A percentile compares a stretch with the other conserved stretches of the same genome.
Conservation (phyloP, 1,140 invertebrate genomes). For the Drosophila kanapiae region DNA sequence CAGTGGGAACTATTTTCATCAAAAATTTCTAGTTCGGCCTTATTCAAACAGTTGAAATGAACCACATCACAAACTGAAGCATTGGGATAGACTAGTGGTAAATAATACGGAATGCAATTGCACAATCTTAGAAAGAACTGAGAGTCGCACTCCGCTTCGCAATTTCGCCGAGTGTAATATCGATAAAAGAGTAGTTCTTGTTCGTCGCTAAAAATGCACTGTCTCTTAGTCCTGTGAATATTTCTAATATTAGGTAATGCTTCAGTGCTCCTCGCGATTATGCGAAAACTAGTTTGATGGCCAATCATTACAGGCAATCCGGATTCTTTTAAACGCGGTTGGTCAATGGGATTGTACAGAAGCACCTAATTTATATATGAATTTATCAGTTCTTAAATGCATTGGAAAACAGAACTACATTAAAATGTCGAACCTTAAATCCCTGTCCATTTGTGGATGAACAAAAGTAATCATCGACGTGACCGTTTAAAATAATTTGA, state of each 20-base stretch:
- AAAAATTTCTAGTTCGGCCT: constrained; percentile 46
- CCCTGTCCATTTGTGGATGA: constrained; percentile 91
- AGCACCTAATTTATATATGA: constrained; percentile 50
- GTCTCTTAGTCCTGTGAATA: constrained; percentile 59
- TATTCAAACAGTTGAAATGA: constrained; percentile 57
- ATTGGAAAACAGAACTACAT: neutral
- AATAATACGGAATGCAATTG: constrained; percentile 89
- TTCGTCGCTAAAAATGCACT: constrained; percentile 78
- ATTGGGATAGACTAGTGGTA: constrained; percentile 86
- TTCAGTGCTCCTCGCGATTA: constrained; percentile 63
- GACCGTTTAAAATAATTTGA: constrained; percentile 89
- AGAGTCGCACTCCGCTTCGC: constrained; percentile 90
- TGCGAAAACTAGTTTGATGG: constrained; percentile 63
- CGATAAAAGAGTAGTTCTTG: constrained; percentile 65
- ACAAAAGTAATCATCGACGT: constrained; percentile 91
- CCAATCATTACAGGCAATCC: constrained; percentile 70
- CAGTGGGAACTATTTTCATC: constrained; percentile 48
- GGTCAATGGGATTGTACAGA: constrained; percentile 79
- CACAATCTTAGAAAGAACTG: constrained; percentile 88
- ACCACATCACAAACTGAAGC: constrained; percentile 54
- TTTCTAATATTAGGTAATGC: constrained; percentile 49
- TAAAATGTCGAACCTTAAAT: constrained; percentile 88
- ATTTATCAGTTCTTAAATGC: neutral
- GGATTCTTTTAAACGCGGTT: constrained; percentile 71
- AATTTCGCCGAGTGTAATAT: constrained; percentile 86